Base-by-base conservation (phyloP, 1,140 invertebrate species). In the Chelonus insularis region DNA sequence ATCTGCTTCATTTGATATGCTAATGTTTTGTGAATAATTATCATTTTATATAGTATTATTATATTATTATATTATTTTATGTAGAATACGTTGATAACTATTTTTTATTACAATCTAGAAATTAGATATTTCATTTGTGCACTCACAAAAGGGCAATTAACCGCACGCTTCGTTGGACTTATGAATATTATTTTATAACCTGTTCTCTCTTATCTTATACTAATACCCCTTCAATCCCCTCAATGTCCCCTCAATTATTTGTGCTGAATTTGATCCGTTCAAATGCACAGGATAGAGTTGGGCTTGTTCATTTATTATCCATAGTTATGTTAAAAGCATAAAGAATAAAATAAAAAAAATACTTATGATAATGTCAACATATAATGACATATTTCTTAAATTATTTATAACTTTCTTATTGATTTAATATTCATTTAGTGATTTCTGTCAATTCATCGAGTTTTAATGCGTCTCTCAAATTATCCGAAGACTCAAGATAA, bases 1-100 rank as follows among this genome's bases (percentile, higher is more conserved):
- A 55, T 55, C 16, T 55, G 18, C 39, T 32, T 36, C 36, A 14
- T 55, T 55, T 39, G 18, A 55, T 55, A 55, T 55, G 52, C 32
- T 39, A 55, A 55, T 55, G 36, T 23, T 14, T 21, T 39, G 21
- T 11, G 37, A 55, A 41, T 39, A 36, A 41, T n/a, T 2, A 37
- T 39, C 21, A 7, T 41, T 21, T 39, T 55, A 1, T 29, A 6
- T n/a, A 18, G 18, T 18, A 11, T 36, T 7, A 32, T 54, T 54
- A 9, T 16, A 9, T 8, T 36, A 34, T 54, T 37, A 36, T 36
- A 8, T 39, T 41, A 7, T 41, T 21, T 39, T 55, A 1, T 29
- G 9, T n/a, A 18, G 18, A 39, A 11, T 36, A 18, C 18, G 18
- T 52, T 52, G 12, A 11, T 39, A 2, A n/a, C n/a, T 23, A 20